Conservation (phyloP, 2,888 invertebrate genomes). For the Laothoe populi region DNA sequence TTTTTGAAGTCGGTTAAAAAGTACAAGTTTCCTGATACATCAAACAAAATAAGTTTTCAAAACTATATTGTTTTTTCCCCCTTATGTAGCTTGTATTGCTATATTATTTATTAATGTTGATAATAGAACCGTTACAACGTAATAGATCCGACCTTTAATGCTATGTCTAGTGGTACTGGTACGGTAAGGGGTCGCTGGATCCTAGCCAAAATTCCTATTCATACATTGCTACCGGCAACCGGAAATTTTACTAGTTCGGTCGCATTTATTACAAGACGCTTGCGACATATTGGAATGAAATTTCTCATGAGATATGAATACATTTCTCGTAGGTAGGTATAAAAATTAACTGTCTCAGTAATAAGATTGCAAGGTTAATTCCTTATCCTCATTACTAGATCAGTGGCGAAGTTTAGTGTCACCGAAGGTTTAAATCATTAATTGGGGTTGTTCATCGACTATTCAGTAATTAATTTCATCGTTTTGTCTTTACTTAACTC, state of each 20-base stretch:
- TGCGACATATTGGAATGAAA: constrained; percentile 42
- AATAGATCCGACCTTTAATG: constrained; percentile 29
- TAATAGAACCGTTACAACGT: background rate
- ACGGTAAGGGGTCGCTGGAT: constrained; percentile 52
- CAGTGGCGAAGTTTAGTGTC: too few species aligned
- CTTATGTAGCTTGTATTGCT: too few species aligned
- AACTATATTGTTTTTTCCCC: too few species aligned
- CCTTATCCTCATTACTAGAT: background rate
- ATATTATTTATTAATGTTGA: too few species aligned
- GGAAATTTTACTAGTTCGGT: constrained; percentile 56
- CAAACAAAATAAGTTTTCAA: too few species aligned
- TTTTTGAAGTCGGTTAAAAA: too few species aligned
- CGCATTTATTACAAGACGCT: constrained; percentile 50
- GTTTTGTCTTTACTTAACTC: too few species aligned
- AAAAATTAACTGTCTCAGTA: constrained; percentile 1
- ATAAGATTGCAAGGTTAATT: background rate
- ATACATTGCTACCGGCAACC: constrained; percentile 62
- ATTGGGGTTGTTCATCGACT: too few species aligned
- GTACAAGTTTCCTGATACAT: too few species aligned
- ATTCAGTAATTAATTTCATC: too few species aligned
- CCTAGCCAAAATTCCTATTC: constrained; percentile 65
- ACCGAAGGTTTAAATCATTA: too few species aligned
- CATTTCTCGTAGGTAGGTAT: background rate
- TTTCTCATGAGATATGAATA: constrained; percentile 35
- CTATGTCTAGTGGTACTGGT: constrained; percentile 33